These are phyloP conservation scores for Garra rufa DNA, from an alignment of 2,113 vertebrate species.

Conservation along the genomic window DNA sequence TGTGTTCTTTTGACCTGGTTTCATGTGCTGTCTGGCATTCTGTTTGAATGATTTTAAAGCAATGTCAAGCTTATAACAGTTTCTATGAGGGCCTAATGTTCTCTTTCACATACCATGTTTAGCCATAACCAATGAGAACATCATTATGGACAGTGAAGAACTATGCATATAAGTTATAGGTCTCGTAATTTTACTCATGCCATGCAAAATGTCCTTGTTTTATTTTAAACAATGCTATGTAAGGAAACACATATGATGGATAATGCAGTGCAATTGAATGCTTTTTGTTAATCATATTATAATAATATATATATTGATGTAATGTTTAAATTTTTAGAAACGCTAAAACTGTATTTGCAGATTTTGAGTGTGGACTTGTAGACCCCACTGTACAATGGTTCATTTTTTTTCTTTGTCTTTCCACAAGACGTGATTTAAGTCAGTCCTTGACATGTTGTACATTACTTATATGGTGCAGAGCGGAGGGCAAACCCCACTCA, in stretches of 20 bases:
- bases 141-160: conserved; percentile 10
- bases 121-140: not conserved
- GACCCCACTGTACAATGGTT: not conserved
- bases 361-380: not conserved
- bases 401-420: not conserved
- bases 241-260: not conserved
- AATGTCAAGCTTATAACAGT: not conserved
- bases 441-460: conserved; percentile 43
- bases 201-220: not conserved
- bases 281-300: no score
- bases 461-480: conserved; percentile 48
- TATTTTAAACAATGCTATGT: not conserved
- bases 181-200: not conserved
- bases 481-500: conserved; percentile 45
- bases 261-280: not conserved
- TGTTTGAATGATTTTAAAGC: not conserved
- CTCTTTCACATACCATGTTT: conserved; percentile 12
- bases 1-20: not conserved
- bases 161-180: not conserved
- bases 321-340: no score
- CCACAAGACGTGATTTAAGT: conserved; percentile 30
- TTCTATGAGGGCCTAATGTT: not conserved
- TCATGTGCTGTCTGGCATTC: not conserved
- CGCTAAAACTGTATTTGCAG: not conserved
- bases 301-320: no score